Evolutionary conservation across 2,797 vertebrate genomes (phyloP).

Genomic region (Fratercula arctica): DNA sequence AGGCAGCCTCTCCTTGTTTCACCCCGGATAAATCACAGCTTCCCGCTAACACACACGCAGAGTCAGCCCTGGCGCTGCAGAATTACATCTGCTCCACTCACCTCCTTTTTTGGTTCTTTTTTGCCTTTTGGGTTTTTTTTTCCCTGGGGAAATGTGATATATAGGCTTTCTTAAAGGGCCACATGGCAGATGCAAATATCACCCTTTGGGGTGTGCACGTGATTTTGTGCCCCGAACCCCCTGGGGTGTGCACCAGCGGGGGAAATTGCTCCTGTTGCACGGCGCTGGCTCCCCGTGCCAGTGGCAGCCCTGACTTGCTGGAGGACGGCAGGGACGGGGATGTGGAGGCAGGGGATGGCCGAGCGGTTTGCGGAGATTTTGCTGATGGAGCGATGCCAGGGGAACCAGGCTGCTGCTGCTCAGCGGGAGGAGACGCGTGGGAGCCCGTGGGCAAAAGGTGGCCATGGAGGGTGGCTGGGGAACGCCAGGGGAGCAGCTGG

Average conservation of each 20-base stretch:
- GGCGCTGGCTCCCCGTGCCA: fast-evolving
- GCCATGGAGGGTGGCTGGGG: too few relatives aligned
- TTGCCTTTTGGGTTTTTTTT: neutral
- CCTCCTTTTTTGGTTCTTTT: neutral
- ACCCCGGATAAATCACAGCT: neutral
- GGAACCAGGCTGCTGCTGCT: neutral
- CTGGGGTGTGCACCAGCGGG: fast-evolving
- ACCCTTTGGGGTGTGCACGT: fast-evolving
- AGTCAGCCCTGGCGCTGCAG: neutral
- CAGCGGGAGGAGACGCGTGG: fast-evolving
- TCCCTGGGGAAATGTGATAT: neutral
- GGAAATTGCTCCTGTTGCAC: fast-evolving
- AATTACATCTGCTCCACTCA: neutral
- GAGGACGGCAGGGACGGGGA: neutral
- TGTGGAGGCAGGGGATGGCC: fast-evolving
- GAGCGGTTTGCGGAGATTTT: fast-evolving
- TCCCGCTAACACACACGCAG: neutral
- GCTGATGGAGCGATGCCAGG: fast-evolving
- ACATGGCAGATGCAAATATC: fast-evolving
- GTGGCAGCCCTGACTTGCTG: neutral
- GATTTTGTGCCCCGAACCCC: neutral
- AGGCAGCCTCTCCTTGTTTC: neutral
- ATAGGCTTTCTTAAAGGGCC: neutral
- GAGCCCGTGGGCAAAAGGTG: fast-evolving
- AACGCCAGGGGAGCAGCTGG: fast-evolving